Conservation (phyloP, 2,113 vertebrate species). For the Pantherophis guttatus region DNA sequence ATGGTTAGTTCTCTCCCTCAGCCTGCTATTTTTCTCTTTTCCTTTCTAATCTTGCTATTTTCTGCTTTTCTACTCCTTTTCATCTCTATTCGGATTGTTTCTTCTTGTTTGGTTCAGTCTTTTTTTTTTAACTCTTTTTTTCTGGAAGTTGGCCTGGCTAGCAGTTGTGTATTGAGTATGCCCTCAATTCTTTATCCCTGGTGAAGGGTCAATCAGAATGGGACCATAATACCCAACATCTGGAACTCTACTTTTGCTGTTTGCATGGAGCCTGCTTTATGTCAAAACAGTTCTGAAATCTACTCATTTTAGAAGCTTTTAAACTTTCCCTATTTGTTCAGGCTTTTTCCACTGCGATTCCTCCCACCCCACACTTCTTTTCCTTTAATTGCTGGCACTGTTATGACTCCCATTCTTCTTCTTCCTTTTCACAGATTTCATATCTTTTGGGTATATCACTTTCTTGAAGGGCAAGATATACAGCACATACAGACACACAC, state of each 20-base stretch:
- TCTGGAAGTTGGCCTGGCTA: neutral
- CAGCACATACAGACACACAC: neutral
- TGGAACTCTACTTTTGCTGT: neutral
- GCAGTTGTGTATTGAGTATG: neutral
- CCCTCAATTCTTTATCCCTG: neutral
- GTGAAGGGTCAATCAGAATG: neutral
- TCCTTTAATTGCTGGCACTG: neutral
- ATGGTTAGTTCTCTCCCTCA: neutral
- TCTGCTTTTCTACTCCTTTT: neutral
- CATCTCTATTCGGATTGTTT: neutral
- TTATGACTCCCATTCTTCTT: neutral
- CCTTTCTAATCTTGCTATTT: neutral
- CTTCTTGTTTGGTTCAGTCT: neutral
- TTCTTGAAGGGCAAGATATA: neutral
- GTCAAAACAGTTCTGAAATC: neutral
- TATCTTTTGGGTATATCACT: neutral
- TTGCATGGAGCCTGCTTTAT: neutral
- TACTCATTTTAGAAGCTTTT: neutral
- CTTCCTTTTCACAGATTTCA: neutral
- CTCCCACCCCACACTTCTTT: no score
- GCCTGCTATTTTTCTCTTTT: neutral
- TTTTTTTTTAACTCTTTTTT: neutral
- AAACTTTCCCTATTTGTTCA: neutral
- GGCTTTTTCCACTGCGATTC: neutral
- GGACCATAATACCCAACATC: neutral